A percentile compares a stretch with the other conserved stretches of the same genome.
Evolutionary conservation across 2,888 invertebrate species (phyloP).

Genomic region (Trachelus troglodyta): DNA sequence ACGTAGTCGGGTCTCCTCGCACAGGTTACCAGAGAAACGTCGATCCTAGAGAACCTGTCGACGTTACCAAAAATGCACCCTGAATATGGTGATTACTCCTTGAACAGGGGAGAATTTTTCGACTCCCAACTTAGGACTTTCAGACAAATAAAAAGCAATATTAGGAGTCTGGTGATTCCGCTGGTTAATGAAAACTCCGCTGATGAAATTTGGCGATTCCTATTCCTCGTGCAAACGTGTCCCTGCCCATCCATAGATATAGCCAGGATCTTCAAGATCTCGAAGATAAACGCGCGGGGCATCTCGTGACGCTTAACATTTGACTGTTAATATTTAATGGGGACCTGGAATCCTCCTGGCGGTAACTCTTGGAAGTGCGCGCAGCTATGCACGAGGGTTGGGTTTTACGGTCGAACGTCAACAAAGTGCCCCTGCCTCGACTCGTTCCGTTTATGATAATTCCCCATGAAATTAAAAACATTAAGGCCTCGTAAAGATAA

Average conservation of each 20-base stretch:
- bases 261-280: not conserved
- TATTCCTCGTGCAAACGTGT: not conserved
- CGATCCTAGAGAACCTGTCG: not conserved
- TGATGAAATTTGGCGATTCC: not conserved
- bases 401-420: conserved; percentile 35
- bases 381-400: conserved; percentile 11
- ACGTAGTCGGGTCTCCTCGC: not conserved
- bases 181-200: no score
- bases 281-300: not conserved
- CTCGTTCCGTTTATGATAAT: conserved; percentile 50
- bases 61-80: not conserved
- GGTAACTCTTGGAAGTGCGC: not conserved
- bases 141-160: not conserved
- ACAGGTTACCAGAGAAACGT: not conserved
- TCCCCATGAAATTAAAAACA: conserved; percentile 56
- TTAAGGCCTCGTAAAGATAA: conserved; percentile 56
- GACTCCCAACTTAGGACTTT: no score
- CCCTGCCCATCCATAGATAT: not conserved
- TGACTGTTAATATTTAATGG: conserved; percentile 41
- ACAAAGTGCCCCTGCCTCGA: conserved; percentile 36
- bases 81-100: not conserved
- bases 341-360: conserved; percentile 15
- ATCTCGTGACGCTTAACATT: not conserved
- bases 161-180: not conserved
- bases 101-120: not conserved